Conservation (phyloP, 2,113 vertebrate genomes). For the Herpetotheres cachinnans region DNA sequence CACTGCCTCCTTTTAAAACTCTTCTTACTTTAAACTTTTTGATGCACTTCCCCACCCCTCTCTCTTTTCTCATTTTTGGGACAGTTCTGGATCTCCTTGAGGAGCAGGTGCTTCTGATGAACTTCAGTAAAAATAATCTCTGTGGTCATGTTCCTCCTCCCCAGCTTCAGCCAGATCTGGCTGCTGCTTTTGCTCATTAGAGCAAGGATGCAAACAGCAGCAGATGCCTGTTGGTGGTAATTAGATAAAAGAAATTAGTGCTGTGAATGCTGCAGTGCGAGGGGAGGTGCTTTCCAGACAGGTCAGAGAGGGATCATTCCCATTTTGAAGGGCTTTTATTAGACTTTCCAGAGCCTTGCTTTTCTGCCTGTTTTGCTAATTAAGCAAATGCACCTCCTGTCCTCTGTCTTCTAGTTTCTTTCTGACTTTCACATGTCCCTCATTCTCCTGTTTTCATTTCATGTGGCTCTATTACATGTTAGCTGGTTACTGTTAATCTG, state of each 20-base stretch:
- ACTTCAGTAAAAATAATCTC: not conserved
- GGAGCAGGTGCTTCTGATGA: not conserved
- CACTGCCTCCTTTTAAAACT: not conserved
- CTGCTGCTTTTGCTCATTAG: not conserved
- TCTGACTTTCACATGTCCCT: not conserved
- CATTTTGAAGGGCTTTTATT: not conserved
- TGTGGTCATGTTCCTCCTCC: not conserved
- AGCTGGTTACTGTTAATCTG: not conserved
- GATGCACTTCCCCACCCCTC: not conserved
- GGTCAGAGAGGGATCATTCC: not conserved
- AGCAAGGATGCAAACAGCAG: not conserved
- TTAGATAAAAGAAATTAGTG: not conserved
- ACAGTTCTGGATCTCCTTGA: not conserved
- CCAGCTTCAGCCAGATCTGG: not conserved
- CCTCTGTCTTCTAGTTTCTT: not conserved
- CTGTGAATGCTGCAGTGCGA: not conserved
- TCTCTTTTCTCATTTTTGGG: not conserved
- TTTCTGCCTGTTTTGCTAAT: not conserved
- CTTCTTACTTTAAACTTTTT: not conserved
- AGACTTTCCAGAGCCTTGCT: not conserved
- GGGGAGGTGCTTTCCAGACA: not conserved
- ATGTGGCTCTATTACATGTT: not conserved
- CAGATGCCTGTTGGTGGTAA: constrained; percentile 47
- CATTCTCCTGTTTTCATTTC: not conserved
- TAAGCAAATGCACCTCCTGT: not conserved